A percentile compares a stretch with the other conserved stretches of the same genome.
These are phyloP conservation scores for Dolichomitus sp. DNA, from an alignment of 2,888 invertebrate species.

Conservation along the genomic window DNA sequence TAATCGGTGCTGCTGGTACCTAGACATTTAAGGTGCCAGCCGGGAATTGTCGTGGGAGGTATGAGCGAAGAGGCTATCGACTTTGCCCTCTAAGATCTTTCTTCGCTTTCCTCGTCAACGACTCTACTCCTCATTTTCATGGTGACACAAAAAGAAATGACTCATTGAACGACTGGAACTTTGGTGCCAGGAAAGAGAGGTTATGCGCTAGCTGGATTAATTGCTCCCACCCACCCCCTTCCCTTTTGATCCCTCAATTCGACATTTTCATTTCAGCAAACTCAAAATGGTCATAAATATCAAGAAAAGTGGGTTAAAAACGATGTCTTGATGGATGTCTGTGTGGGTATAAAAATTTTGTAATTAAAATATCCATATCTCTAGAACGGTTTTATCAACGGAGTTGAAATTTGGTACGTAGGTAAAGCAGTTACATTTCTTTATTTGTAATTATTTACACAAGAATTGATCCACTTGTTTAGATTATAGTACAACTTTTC, in stretches of 20 bases:
- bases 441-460: too few species aligned
- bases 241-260: background rate
- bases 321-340: too few species aligned
- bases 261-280: background rate
- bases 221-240: background rate
- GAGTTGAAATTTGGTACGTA: too few species aligned
- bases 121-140: conserved; percentile 16
- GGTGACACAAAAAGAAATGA: conserved; percentile 30
- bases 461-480: too few species aligned
- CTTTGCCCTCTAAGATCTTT: conserved; percentile 9
- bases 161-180: background rate
- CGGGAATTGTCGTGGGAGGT: conserved; percentile 12
- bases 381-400: too few species aligned
- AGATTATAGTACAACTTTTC: too few species aligned
- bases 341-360: background rate
- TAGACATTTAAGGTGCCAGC: conserved; percentile 61
- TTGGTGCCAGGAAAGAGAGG: background rate
- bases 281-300: background rate
- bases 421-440: too few species aligned
- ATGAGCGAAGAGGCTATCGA: conserved; percentile 16
- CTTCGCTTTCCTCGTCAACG: conserved; percentile 20
- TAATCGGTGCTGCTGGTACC: conserved; percentile 84
- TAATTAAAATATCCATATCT: background rate
- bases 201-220: background rate
- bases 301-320: background rate